Evolutionary conservation across 2,888 invertebrate species (phyloP), one percentile per base, ranked within the genome.

Genomic region (Cybosia mesomella): DNA sequence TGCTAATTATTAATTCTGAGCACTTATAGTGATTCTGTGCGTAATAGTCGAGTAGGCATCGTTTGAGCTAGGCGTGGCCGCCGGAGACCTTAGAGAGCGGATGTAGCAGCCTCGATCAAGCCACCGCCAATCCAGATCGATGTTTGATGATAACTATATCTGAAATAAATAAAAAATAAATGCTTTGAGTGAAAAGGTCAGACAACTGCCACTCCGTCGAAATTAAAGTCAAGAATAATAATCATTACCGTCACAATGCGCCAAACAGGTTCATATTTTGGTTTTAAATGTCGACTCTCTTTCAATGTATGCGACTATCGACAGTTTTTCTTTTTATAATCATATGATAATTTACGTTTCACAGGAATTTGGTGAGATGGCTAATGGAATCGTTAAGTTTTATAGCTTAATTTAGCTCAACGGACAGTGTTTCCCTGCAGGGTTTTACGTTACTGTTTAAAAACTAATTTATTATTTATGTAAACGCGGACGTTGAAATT

Each of bases 151-250:
- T 93, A 92, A 92, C 87, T 85, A 86, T 86, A 87, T 89, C 89
- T 86, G 88, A 91, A 89, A 87, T 87, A 84, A 88, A 89, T 85
- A 82, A 83, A 86, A 86, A 88, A 87, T 79, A 86, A 83, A 85
- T 72, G 82, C 83, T 77, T 85, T 90, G 92, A 94, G 91, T 91
- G 92, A 93, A 94, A 94, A 94, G 94, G 94, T 94, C 94, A 93
- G 82, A 70, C 87, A 81, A 86, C 86, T 83, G 86, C 86, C 82
- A 86, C 89, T 86, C 87, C 77, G 85, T 81, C 88, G 87, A 90
- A 89, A 92, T 92, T 93, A 89, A 91, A 91, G 87, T 91, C 89
- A 80, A 84, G 89, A 92, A 91, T 91, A 89, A 91, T 91, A 90
- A 91, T 91, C 85, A 91, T 92, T 91, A 90, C 84, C 74, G 81